Conservation (phyloP, 1,140 invertebrate genomes). For the Trichomalopsis sarcophagae region DNA sequence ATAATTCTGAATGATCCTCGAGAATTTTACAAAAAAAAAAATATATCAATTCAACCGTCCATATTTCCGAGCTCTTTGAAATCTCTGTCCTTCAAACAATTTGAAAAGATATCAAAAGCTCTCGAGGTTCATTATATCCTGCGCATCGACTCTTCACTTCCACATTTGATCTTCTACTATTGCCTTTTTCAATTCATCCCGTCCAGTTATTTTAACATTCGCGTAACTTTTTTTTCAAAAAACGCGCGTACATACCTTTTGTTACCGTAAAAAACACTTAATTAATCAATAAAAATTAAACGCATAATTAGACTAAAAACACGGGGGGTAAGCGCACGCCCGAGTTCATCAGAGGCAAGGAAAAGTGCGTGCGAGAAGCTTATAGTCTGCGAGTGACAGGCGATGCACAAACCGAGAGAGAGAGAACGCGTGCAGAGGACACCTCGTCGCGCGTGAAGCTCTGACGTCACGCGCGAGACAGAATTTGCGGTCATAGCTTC, state of each 20-base stretch:
- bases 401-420: conserved; percentile 30
- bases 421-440: conserved; percentile 28
- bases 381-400: conserved; percentile 32
- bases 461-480: conserved; percentile 50
- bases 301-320: too few relatives aligned
- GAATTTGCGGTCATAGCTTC: conserved; percentile 1
- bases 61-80: not conserved
- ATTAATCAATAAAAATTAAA: too few relatives aligned
- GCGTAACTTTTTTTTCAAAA: not conserved
- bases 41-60: not conserved
- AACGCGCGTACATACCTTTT: too few relatives aligned
- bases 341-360: not conserved
- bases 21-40: not conserved
- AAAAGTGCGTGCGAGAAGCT: conserved; percentile 33
- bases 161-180: not conserved
- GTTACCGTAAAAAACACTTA: too few relatives aligned
- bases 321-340: too few relatives aligned
- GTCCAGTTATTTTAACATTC: not conserved
- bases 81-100: not conserved
- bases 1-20: too few relatives aligned
- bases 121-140: not conserved
- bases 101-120: not conserved
- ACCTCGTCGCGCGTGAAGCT: conserved; percentile 38
- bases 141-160: not conserved
- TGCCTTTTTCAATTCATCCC: not conserved